Evolutionary conservation across 2,888 invertebrate genomes (phyloP), one percentile per base, ranked within the genome.

Genomic region (Sabatieria punctata): DNA sequence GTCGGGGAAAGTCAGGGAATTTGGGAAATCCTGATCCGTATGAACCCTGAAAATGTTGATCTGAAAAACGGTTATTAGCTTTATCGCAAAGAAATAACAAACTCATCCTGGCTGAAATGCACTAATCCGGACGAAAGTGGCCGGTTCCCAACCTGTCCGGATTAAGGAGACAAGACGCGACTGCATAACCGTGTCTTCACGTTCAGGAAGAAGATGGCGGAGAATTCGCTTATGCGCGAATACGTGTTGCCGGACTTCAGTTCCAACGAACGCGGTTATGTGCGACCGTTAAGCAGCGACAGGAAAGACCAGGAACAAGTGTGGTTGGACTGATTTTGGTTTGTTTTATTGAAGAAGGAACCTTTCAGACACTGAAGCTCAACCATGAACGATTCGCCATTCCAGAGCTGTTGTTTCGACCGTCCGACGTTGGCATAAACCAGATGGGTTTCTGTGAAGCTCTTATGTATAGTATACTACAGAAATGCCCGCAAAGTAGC

Each of bases 171-270:
- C n/a, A n/a, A n/a, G n/a, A n/a, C n/a, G n/a, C n/a, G n/a, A n/a
- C n/a, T n/a, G n/a, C n/a, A n/a, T n/a, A n/a, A n/a, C n/a, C n/a
- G n/a, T n/a, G n/a, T n/a, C n/a, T n/a, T n/a, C n/a, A n/a, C n/a
- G n/a, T 51, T 27, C 36, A 68, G 67, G 46, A 53, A 55, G 49
- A 61, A 58, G 52, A 63, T 63, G 1, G 49, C 54, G 35, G 75
- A 75, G 33, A 75, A 75, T 57, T 75, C 77, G 3, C 81, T 88
- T 46, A 75, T 79, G 2, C 45, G 80, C 54, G 93, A 95, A 63
- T 97, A 97, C 65, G 80, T 97, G 0, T 68, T 99, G 44, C 97
- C 97, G 0, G 97, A 99, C 70, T 97, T 88, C 66, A 86, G 86
- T 0, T 78, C 80, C 1, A 76, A 89, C 6, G 76, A 82, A 47